Evolutionary conservation across 2,888 invertebrate genomes (phyloP).

Genomic region (Drosophila acutilabella): DNA sequence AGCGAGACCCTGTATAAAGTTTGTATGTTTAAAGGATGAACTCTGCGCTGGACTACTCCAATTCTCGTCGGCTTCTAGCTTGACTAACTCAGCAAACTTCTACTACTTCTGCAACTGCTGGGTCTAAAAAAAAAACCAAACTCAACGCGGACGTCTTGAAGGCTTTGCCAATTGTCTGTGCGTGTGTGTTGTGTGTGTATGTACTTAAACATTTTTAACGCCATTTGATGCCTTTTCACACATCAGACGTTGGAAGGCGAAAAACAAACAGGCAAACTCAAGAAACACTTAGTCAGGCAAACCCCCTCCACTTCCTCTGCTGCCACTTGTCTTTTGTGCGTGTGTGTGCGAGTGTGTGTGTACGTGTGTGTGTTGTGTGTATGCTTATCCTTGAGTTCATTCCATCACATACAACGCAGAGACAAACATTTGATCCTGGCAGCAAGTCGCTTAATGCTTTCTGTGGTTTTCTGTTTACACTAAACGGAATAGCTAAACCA

Average conservation of each 20-base stretch:
- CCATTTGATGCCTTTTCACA: constrained; percentile 81
- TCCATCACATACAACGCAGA: constrained; percentile 38
- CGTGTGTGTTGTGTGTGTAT: constrained; percentile 39
- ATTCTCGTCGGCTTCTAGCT: no score
- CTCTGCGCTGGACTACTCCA: no score
- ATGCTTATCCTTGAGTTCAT: constrained; percentile 49
- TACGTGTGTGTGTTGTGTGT: constrained; percentile 24
- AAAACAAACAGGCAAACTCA: constrained; percentile 70
- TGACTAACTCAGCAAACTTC: not conserved
- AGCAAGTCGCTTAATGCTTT: constrained; percentile 53
- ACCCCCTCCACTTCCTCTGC: constrained; percentile 34
- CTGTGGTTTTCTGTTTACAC: constrained; percentile 72
- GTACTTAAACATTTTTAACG: constrained; percentile 79
- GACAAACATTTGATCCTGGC: constrained; percentile 55
- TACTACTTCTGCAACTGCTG: not conserved
- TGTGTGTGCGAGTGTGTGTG: constrained; percentile 10
- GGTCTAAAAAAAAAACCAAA: constrained; percentile 16
- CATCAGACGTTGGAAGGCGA: constrained; percentile 60
- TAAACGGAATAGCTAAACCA: constrained; percentile 52
- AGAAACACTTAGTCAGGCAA: constrained; percentile 73
- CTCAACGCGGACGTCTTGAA: not conserved
- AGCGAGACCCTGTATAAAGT: not conserved
- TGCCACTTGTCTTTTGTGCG: constrained; percentile 23
- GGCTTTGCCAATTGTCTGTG: constrained; percentile 1
- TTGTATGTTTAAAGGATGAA: no score